Percentiles rank a stretch among this genome's conserved stretches.
phyloP scores from a whole-genome alignment of 1,140 invertebrate genomes.

The Heliconius hewitsoni region DNA sequence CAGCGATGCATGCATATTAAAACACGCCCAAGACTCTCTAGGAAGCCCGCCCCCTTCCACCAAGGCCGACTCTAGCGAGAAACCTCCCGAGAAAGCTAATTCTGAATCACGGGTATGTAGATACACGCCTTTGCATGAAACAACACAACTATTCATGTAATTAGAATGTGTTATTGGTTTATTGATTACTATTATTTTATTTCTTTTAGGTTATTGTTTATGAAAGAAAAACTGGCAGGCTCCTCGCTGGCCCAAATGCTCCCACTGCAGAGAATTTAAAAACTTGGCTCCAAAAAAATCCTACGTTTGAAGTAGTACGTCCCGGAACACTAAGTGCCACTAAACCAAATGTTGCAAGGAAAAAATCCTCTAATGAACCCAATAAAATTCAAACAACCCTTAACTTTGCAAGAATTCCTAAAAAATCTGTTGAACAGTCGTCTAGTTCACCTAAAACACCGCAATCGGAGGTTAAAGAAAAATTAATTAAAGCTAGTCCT shows the following conservation, averaged over 20 bases:
- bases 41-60: constrained; percentile 69
- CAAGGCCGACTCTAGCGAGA: constrained; percentile 54
- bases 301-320: constrained; percentile 90
- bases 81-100: constrained; percentile 66
- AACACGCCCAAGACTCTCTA: constrained; percentile 90
- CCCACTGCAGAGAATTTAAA: constrained; percentile 89
- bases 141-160: constrained; percentile 8
- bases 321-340: constrained; percentile 82
- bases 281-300: constrained; percentile 92
- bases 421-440: constrained; percentile 50
- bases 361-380: constrained; percentile 54
- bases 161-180: not conserved
- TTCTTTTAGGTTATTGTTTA: constrained; percentile 86
- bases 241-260: constrained; percentile 88
- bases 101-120: constrained; percentile 81
- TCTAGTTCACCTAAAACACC: constrained; percentile 35
- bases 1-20: constrained; percentile 91
- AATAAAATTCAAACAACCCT: constrained; percentile 78
- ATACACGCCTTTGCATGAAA: not conserved
- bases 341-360: constrained; percentile 63
- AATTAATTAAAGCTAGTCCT: constrained; percentile 43
- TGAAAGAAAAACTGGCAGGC: constrained; percentile 88
- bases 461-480: constrained; percentile 50
- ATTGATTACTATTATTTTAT: not conserved
- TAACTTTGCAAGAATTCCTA: constrained; percentile 70